These are phyloP conservation scores for Forpus xanthops DNA, from an alignment of 2,797 vertebrate species.

Conservation along the genomic window DNA sequence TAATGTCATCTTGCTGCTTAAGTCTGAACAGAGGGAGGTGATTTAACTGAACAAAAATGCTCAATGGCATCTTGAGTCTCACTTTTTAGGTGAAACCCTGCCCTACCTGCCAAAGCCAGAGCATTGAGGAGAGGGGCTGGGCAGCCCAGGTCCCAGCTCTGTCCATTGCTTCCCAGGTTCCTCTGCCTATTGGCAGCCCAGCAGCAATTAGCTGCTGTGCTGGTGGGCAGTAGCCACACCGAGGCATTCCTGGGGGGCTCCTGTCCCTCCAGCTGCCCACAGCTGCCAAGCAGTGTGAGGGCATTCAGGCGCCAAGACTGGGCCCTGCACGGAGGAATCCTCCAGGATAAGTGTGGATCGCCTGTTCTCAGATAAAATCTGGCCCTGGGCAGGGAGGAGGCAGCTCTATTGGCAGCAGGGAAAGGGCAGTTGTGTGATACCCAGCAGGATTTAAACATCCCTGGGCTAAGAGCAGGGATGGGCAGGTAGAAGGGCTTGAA, in stretches of 20 bases:
- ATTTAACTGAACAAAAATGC: not conserved
- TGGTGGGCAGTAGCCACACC: not conserved
- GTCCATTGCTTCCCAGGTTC: not conserved
- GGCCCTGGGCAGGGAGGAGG: not conserved
- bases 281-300: not conserved
- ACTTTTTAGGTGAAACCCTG: not conserved
- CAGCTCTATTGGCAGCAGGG: not conserved
- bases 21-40: not conserved
- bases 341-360: not conserved
- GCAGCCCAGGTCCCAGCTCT: not conserved
- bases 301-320: not conserved
- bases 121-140: too few species aligned
- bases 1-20: conserved; percentile 46
- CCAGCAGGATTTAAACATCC: not conserved
- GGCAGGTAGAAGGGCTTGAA: not conserved
- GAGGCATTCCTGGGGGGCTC: fast-evolving
- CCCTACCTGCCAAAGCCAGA: not conserved
- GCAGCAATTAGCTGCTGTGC: not conserved
- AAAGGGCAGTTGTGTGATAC: not conserved
- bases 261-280: not conserved
- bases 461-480: not conserved
- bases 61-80: not conserved
- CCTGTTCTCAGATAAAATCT: not conserved
- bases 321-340: not conserved
- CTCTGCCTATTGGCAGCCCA: not conserved